Conservation (phyloP, 2,113 vertebrate species). For the Chloropsis hardwickii region DNA sequence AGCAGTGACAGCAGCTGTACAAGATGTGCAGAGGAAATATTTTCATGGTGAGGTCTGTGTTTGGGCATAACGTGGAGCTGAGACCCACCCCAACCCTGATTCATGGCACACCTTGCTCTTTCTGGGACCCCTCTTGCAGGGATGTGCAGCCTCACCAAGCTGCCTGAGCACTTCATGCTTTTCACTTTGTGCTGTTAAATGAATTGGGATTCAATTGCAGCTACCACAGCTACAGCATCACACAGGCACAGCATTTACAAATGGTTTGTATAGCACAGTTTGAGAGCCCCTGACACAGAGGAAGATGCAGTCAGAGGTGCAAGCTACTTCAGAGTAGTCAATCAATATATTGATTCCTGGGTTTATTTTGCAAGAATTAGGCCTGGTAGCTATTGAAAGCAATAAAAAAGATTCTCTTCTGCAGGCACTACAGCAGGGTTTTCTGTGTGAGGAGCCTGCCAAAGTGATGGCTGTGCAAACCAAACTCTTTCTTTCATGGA, state of each 20-base stretch:
- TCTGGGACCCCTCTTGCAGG: neutral
- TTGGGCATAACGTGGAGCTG: neutral
- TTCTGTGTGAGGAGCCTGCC: neutral
- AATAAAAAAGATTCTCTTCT: neutral
- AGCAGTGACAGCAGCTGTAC: neutral
- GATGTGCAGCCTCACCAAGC: neutral
- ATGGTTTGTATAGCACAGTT: neutral
- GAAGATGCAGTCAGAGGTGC: neutral
- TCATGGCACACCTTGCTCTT: neutral
- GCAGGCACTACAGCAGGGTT: neutral
- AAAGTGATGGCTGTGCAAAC: neutral
- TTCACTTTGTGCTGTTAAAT: neutral
- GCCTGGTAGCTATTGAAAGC: neutral
- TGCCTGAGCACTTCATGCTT: neutral
- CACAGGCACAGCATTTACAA: neutral
- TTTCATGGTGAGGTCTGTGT: neutral
- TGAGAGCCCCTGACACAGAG: neutral
- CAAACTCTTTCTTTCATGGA: neutral
- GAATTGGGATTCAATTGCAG: neutral
- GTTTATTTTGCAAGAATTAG: neutral
- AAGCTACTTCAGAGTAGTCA: neutral
- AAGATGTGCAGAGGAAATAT: neutral
- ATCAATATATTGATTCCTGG: neutral
- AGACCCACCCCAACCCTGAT: neutral
- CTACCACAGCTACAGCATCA: neutral